Evolutionary conservation across 1,140 invertebrate genomes (phyloP).

Genomic region (Nasonia longicornis): DNA sequence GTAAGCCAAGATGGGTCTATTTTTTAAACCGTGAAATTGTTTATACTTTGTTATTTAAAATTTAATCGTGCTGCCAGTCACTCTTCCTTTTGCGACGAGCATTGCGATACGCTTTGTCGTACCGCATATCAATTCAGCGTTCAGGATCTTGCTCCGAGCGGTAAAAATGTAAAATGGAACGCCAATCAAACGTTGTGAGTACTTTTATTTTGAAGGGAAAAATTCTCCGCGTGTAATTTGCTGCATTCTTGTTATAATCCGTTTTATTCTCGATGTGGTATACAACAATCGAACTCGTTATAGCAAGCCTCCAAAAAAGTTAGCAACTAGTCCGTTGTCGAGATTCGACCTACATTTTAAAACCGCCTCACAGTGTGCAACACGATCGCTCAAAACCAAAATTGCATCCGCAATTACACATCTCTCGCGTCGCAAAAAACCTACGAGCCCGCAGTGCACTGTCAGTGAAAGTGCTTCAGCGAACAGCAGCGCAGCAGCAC

Average conservation of each 20-base stretch:
- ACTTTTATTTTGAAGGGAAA: no score
- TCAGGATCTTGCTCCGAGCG: no score
- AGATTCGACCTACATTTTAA: not conserved
- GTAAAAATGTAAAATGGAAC: no score
- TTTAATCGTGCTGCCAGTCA: not conserved
- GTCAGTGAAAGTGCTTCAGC: not conserved
- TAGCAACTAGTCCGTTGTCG: not conserved
- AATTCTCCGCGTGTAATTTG: no score
- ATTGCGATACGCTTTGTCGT: no score
- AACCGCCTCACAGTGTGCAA: not conserved
- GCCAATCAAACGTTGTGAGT: no score
- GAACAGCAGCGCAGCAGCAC: no score
- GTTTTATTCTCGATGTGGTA: no score
- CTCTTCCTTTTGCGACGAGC: not conserved
- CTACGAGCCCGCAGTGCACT: not conserved
- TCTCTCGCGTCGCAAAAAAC: not conserved
- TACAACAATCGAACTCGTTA: no score
- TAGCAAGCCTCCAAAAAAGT: not conserved
- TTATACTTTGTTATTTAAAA: not conserved
- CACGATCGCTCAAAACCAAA: not conserved
- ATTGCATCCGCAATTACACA: not conserved
- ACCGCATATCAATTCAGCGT: no score
- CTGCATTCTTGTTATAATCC: no score
- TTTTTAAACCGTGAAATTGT: not conserved
- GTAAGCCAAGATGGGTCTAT: not conserved